Conservation (phyloP, 1,140 invertebrate species). For the Bursaphelenchus mucronatus region DNA sequence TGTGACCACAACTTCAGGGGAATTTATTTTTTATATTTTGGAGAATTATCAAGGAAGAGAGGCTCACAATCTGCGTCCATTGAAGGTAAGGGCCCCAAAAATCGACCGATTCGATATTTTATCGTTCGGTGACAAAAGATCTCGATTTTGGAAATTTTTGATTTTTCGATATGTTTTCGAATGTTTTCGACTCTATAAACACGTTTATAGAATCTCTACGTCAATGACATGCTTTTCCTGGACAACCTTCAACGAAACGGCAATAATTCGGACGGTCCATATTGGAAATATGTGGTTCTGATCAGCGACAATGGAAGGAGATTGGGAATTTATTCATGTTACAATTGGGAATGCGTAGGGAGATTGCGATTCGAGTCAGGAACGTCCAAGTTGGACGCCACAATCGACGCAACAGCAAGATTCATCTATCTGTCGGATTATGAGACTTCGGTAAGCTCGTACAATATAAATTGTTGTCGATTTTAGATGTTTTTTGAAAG, state of each 20-base stretch:
- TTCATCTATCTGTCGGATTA: constrained; percentile 38
- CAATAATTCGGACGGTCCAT: constrained; percentile 22
- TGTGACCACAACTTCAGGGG: constrained; percentile 29
- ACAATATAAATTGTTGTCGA: too few relatives aligned
- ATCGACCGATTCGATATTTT: too few relatives aligned
- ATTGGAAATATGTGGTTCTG: constrained; percentile 39
- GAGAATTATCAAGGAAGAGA: constrained; percentile 23
- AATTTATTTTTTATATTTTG: constrained; percentile 31
- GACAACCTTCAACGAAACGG: constrained; percentile 35
- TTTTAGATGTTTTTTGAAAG: too few relatives aligned
- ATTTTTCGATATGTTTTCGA: too few relatives aligned
- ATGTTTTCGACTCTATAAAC: too few relatives aligned
- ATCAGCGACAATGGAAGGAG: constrained; percentile 36
- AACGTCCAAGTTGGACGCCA: constrained; percentile 27
- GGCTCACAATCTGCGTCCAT: constrained; percentile 25
- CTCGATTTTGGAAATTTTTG: too few relatives aligned
- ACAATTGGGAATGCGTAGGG: constrained; percentile 38
- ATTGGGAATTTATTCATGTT: constrained; percentile 36
- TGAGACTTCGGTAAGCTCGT: constrained; percentile 15
- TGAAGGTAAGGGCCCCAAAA: neutral
- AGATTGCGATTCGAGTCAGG: constrained; percentile 35
- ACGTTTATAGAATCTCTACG: constrained; percentile 16
- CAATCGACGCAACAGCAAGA: constrained; percentile 26
- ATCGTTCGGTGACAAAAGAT: too few relatives aligned
- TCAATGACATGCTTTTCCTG: constrained; percentile 39